These are phyloP conservation scores for Chymomyza costata DNA, from an alignment of 1,140 invertebrate genomes.

Conservation along the genomic window DNA sequence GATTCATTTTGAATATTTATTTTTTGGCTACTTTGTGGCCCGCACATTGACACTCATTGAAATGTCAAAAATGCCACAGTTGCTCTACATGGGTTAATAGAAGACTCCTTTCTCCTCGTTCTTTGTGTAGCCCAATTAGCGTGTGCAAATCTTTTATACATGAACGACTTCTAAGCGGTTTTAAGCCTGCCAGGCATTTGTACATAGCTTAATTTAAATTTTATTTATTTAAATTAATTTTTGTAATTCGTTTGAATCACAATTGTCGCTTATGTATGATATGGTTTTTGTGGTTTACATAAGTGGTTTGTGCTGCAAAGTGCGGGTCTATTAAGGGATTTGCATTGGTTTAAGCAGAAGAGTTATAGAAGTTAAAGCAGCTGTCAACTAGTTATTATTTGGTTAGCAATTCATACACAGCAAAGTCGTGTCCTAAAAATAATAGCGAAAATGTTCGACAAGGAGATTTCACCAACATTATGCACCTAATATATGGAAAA, in stretches of 20 bases:
- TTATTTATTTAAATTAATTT: conserved; percentile 62
- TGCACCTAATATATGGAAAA: too few relatives aligned
- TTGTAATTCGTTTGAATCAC: conserved; percentile 29
- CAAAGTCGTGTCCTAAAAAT: too few relatives aligned
- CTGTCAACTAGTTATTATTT: too few relatives aligned
- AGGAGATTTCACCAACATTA: too few relatives aligned
- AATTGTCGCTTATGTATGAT: conserved; percentile 24
- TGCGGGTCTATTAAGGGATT: too few relatives aligned
- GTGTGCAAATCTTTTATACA: conserved; percentile 61
- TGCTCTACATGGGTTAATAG: too few relatives aligned
- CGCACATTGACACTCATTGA: conserved; percentile 36
- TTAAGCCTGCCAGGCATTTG: conserved; percentile 23
- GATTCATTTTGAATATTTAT: conserved; percentile 42
- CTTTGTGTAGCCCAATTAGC: conserved; percentile 51
- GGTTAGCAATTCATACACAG: too few relatives aligned
- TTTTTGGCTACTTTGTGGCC: conserved; percentile 66
- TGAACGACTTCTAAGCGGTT: conserved; percentile 62
- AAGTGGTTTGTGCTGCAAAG: conserved; percentile 24
- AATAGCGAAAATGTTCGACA: too few relatives aligned
- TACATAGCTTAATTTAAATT: conserved; percentile 34
- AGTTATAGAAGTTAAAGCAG: too few relatives aligned
- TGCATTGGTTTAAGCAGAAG: too few relatives aligned
- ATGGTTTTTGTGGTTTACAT: conserved; percentile 8
- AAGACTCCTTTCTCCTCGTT: too few relatives aligned
- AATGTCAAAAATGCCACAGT: conserved; percentile 41